Percentiles rank a stretch among this genome's conserved stretches.
Conservation (phyloP, 2,888 invertebrate genomes). For the Pilophorus perplexus region DNA sequence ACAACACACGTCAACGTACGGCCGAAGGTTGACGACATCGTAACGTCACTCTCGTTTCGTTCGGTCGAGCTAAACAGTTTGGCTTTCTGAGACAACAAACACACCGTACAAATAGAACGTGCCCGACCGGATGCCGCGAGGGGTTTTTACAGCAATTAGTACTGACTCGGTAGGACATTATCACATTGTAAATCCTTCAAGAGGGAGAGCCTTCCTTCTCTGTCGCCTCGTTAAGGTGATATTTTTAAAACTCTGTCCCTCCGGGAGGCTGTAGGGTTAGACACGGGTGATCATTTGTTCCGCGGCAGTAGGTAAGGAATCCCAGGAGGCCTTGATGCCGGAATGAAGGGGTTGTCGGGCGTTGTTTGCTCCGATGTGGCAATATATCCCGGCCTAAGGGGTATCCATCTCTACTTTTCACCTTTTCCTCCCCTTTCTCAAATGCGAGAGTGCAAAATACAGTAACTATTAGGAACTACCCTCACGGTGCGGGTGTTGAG, state of each 20-base stretch:
- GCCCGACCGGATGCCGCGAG: constrained; percentile 8
- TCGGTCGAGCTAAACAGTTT: background rate
- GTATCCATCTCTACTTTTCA: background rate
- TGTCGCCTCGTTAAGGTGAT: constrained; percentile 15
- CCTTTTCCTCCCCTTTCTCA: background rate
- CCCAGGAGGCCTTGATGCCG: background rate
- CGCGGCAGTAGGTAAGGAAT: background rate
- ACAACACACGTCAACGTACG: too few relatives aligned
- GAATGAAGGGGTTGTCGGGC: background rate
- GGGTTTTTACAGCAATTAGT: constrained; percentile 27
- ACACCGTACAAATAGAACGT: constrained; percentile 24
- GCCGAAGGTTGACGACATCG: too few relatives aligned
- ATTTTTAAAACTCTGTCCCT: constrained; percentile 14
- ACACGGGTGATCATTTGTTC: background rate
- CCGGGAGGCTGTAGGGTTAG: background rate
- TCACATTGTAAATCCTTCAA: constrained; percentile 31
- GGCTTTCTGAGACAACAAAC: background rate
- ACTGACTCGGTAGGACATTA: constrained; percentile 26
- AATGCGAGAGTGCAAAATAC: background rate
- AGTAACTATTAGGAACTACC: too few relatives aligned
- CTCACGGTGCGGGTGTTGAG: too few relatives aligned
- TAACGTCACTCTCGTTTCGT: background rate
- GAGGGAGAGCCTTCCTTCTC: constrained; percentile 3
- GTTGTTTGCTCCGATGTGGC: background rate
- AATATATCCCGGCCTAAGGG: background rate